Percentiles rank a stretch among this genome's conserved stretches.
phyloP scores from a whole-genome alignment of 2,113 vertebrate species.

The Colinus virginianus region DNA sequence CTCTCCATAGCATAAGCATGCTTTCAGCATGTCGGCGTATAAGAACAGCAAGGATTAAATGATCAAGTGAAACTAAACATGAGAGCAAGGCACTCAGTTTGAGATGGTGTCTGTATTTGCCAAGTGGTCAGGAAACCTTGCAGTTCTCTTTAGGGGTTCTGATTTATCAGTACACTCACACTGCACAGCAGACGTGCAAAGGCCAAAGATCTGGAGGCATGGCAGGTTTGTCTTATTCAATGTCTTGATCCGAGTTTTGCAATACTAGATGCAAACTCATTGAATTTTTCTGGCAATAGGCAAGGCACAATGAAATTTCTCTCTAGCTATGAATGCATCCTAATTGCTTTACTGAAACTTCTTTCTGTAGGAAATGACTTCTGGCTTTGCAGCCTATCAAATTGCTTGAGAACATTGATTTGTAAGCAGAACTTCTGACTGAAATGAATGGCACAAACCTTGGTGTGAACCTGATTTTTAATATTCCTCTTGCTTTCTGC shows the following conservation, averaged over 20 bases:
- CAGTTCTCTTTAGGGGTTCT: neutral
- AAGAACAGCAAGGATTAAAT: neutral
- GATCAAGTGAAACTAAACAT: neutral
- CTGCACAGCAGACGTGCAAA: neutral
- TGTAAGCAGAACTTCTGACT: neutral
- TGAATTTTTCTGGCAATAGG: neutral
- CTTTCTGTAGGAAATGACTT: neutral
- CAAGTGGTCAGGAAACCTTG: neutral
- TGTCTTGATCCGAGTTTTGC: neutral
- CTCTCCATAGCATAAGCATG: neutral
- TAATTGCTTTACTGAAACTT: neutral
- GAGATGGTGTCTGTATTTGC: neutral
- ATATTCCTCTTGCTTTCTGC: neutral
- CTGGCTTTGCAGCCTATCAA: neutral
- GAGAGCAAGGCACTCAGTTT: neutral
- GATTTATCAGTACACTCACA: neutral
- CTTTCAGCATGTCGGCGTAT: neutral
- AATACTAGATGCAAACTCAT: neutral
- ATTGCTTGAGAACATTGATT: constrained; percentile 1
- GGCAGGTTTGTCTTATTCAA: neutral
- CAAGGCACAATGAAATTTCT: neutral
- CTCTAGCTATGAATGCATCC: neutral
- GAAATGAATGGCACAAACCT: neutral
- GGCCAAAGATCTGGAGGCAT: neutral
- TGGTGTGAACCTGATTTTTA: neutral